Evolutionary conservation across 1,140 invertebrate species (phyloP), one percentile per base, ranked within the genome.

Genomic region (Drosophila tristis): DNA sequence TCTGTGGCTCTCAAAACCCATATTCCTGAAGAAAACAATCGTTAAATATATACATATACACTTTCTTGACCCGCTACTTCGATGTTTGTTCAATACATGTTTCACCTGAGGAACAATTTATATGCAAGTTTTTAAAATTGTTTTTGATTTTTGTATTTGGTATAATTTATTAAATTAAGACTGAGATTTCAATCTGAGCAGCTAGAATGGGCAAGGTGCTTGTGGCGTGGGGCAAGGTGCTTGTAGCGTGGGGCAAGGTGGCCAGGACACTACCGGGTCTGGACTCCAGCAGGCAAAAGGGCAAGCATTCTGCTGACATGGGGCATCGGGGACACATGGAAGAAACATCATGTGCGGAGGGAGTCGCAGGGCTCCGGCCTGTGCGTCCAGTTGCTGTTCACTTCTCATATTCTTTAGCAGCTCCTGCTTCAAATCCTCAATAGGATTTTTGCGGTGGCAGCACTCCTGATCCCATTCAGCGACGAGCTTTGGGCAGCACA

Each of bases 401-500:
- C 4, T 23, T 48, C 11, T 42, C 20, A 82, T 16, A 2, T 8
- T 39, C 0, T 59, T 15, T 6, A 84, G 9, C 0, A 82, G 35
- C 23, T 82, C 80, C 2, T 4, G 26, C 16, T 82, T 82, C 5
- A 82, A 23, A 42, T 75, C 71, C 42, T 84, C 75, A 31, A 82
- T 44, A 11, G 35, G 1, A 11, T 54, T 60, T 3, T 35, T 48
- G 5, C 16, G 48, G 39, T n/a, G n/a, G 5, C 4, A 8, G 8
- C 7, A 6, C 1, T 48, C 13, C 5, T 25, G 4, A 0, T 49
- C 29, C 35, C 26, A 49, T 6, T 42, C 15, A 1, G 11, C n/a
- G 2, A 26, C 6, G 2, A 13, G 4, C 3, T 49, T 58, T 0
- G 54, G 44, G 16, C 73, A 64, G 23, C 47, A 16, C 2, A 47